These are phyloP conservation scores for Panthera tigris DNA, from an alignment of 2,113 vertebrate species.

Conservation along the genomic window DNA sequence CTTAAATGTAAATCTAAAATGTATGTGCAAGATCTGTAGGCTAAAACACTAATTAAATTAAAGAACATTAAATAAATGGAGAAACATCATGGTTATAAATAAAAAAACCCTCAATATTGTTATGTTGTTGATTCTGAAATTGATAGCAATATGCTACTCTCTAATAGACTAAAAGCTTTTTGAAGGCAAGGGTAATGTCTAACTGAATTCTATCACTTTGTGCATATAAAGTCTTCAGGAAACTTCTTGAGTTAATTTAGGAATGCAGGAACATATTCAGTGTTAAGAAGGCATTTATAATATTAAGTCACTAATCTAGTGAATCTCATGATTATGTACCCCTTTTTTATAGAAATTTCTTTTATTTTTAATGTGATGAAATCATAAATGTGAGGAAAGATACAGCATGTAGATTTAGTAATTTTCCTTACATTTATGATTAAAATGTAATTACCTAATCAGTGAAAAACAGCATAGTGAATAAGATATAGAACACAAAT, in stretches of 20 bases:
- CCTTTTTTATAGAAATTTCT: not conserved
- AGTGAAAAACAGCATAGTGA: constrained; percentile 57
- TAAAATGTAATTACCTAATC: constrained; percentile 65
- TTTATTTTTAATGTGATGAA: constrained; percentile 43
- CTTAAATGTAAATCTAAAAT: not conserved
- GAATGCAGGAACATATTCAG: not conserved
- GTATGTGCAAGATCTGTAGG: not conserved
- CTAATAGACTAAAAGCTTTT: not conserved
- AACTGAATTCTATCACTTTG: not conserved
- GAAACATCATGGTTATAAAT: not conserved
- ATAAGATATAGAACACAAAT: constrained; percentile 59
- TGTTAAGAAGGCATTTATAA: not conserved
- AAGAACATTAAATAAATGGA: not conserved
- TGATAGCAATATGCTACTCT: not conserved
- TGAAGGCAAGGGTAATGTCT: not conserved
- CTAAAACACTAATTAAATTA: not conserved
- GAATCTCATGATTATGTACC: not conserved
- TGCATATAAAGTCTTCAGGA: not conserved
- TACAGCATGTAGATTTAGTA: constrained; percentile 33
- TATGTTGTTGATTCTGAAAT: not conserved
- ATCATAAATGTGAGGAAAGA: constrained; percentile 48
- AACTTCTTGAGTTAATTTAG: not conserved
- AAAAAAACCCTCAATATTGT: not conserved
- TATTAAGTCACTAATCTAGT: not conserved
- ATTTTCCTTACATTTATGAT: constrained; percentile 64